These are phyloP conservation scores for Horisme vitalbata DNA, from an alignment of 2,888 invertebrate genomes.

Conservation along the genomic window DNA sequence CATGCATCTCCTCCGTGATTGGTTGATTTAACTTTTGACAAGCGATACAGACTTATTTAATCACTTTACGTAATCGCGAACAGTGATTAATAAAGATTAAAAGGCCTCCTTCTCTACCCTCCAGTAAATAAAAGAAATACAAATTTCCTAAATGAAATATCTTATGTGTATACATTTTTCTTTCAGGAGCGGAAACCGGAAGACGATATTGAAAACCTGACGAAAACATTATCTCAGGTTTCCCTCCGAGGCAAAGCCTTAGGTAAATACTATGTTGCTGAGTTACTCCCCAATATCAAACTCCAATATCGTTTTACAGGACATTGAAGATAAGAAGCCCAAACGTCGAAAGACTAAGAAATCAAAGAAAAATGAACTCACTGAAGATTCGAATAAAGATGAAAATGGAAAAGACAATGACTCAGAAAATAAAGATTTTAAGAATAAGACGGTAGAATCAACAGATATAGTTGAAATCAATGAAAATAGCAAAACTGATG, in stretches of 20 bases:
- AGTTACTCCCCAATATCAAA: constrained; percentile 69
- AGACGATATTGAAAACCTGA: constrained; percentile 71
- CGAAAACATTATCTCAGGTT: constrained; percentile 77
- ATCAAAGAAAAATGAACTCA: constrained; percentile 25
- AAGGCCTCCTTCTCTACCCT: background rate
- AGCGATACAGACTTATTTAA: no score
- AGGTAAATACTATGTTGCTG: constrained; percentile 73
- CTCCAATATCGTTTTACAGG: constrained; percentile 74
- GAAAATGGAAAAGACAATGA: background rate
- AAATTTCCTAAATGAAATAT: background rate
- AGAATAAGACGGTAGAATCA: no score
- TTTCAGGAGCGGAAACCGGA: constrained; percentile 65
- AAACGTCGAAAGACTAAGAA: constrained; percentile 52
- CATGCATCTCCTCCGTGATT: no score
- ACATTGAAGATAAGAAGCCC: constrained; percentile 52
- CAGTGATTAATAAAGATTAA: no score
- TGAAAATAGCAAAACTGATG: background rate
- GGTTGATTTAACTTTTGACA: no score
- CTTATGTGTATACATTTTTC: constrained; percentile 25
- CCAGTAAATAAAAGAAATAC: no score
- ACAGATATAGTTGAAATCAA: constrained; percentile 22
- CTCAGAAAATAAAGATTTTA: no score
- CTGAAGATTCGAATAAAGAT: constrained; percentile 1
- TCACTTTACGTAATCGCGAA: no score
- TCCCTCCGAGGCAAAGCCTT: constrained; percentile 76